These are phyloP conservation scores for Urocyon cinereoargenteus DNA, from an alignment of 2,797 vertebrate species.

Conservation along the genomic window DNA sequence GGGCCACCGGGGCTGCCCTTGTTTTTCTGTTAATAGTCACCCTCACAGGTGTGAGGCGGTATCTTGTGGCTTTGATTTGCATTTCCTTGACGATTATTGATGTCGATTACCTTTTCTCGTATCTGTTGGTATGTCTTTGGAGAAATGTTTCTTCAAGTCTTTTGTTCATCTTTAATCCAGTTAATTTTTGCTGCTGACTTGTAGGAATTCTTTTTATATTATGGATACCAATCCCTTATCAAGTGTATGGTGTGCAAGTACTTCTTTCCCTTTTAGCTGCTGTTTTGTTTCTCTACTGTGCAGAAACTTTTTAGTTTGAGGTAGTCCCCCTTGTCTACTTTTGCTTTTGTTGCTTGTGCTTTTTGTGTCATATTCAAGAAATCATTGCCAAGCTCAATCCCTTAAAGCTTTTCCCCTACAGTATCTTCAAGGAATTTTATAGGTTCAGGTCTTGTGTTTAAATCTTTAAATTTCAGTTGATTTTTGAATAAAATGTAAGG, in stretches of 20 bases:
- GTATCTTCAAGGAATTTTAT: background rate
- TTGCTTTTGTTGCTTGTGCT: background rate
- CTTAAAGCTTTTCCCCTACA: background rate
- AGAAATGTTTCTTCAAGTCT: background rate
- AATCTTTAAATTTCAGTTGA: background rate
- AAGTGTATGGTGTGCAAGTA: background rate
- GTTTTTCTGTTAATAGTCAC: background rate
- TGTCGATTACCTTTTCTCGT: background rate
- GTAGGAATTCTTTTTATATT: background rate
- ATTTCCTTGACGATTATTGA: background rate
- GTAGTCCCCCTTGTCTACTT: background rate
- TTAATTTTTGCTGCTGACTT: background rate
- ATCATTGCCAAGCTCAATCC: background rate
- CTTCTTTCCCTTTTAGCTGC: background rate
- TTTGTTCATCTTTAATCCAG: background rate
- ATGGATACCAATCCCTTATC: background rate
- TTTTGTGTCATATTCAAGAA: background rate
- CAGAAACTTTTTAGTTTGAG: background rate
- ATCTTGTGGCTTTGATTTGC: background rate
- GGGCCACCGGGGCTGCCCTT: background rate
- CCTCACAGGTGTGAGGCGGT: background rate
- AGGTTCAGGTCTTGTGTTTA: background rate
- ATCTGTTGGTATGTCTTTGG: background rate
- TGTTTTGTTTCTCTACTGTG: background rate
- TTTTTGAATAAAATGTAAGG: background rate